Evolutionary conservation across 2,113 vertebrate genomes (phyloP), one percentile per base, ranked within the genome.

Genomic region (Oreochromis tanganicae): DNA sequence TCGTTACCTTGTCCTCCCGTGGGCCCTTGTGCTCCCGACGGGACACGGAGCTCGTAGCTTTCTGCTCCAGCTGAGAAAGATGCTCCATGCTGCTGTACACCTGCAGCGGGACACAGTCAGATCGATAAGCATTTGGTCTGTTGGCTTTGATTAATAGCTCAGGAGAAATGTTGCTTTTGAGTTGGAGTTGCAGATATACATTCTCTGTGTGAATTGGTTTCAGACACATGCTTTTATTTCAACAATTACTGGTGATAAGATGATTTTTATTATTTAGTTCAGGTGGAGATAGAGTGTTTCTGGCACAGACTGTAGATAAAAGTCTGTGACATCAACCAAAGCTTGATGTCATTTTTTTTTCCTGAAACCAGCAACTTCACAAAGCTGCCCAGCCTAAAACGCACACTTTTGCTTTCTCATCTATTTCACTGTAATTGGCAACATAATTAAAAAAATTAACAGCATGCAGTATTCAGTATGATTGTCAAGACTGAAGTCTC

Each of bases 61-160:
- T 98, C 90, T 97, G 97, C 85, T 99, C 98, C 32, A 98, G 97
- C 89, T 98, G 98, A 12, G 97, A 97, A 48, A 99, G 94, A 73
- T 98, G 98, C 85, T 98, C 98, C 98, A 99, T 98, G 80, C 98
- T 98, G 95, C 98, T 98, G 85, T 98, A 99, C 19, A 98, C 98
- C 98, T 98, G 90, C 85, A 88, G 80, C n/a, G 75, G 80, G 27
- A 57, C 46, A 85, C 63, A 66, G 80, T 57, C 55, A 13, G 68
- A 71, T 80, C 63, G 80, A 90, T 75, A 78, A 80, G 66, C 11
- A 80, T 83, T 80, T 54, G 21, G 19, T 29, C 32, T 66, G 38
- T 78, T 46, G 21, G 43, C 36, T 79, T 80, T 80, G 24, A 34
- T 61, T 71, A 66, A 78, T 52, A 78, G 46, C 46, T 78, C 41